Percentiles rank a stretch among this genome's conserved stretches.
Evolutionary conservation across 2,113 vertebrate genomes (phyloP).

Genomic region (Hyperopisus bebe): DNA sequence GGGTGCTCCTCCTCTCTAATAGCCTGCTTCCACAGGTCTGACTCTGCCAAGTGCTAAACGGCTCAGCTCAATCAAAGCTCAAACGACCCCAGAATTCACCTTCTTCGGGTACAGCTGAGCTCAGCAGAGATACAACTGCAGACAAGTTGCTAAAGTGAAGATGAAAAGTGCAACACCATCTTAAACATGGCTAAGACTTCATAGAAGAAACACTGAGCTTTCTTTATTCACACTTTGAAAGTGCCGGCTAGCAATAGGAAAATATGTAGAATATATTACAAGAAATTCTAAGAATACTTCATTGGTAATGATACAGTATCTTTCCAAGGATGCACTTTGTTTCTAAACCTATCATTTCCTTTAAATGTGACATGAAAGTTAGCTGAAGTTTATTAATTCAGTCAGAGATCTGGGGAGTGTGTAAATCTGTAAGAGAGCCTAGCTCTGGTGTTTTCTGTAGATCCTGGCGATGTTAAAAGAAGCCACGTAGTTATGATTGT

Average conservation of each 20-base stretch:
- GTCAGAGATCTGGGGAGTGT: not conserved
- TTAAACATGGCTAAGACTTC: not conserved
- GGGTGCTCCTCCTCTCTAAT: conserved; percentile 36
- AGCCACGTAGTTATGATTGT: not conserved
- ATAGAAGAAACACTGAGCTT: not conserved
- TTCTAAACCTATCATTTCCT: not conserved
- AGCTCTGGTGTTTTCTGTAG: not conserved
- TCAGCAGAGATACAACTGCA: not conserved
- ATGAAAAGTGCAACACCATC: not conserved
- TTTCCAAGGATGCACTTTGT: not conserved
- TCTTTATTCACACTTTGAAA: not conserved
- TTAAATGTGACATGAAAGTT: not conserved
- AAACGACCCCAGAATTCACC: not conserved
- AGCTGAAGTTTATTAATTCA: not conserved
- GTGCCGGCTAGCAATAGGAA: not conserved
- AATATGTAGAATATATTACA: too few species aligned
- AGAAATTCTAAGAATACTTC: not conserved
- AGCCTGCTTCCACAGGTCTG: conserved; percentile 22
- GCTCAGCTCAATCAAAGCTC: not conserved
- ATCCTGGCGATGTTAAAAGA: not conserved
- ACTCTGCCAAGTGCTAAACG: not conserved
- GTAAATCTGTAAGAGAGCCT: not conserved
- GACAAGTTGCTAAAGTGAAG: not conserved
- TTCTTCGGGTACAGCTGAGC: not conserved
- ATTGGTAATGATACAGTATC: not conserved